Base-by-base conservation (phyloP, 1,140 invertebrate species). In the Drosophila orosa region DNA sequence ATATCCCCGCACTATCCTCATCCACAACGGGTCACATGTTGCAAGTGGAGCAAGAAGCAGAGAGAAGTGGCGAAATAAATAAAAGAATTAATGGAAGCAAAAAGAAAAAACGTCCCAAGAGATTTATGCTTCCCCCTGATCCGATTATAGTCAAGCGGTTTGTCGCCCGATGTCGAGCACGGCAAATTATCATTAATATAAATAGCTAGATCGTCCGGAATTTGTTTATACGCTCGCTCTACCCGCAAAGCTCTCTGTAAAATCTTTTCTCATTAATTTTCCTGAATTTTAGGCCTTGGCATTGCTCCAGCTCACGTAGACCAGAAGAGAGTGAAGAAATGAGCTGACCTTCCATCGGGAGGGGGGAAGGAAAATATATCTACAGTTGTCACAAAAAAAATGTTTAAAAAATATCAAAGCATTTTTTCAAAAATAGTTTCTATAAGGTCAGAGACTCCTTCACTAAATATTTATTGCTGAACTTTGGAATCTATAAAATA, bases 151-250 rank as follows among this genome's bases (percentile, higher is more conserved):
- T 76, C 68, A 74, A 35, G 63, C 58, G 79, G 74, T 84, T 79
- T 86, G 74, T 82, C 84, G 72, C 83, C 76, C 42, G 75, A 86
- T 82, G 83, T 77, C 74, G 74, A 86, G 79, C 77, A 69, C 65
- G 79, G 78, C 74, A 86, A 86, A 86, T 87, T 86, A 86, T 86
- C 83, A 86, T 86, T 86, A 86, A 86, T 86, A 86, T 73, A 89
- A 83, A 83, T 89, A 89, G 84, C 75, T 77, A 79, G 78, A 89
- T 86, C 71, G 83, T 67, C 57, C 66, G 74, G 71, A 76, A 79
- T 79, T 57, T 72, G 35, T 63, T 69, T 82, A 72, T 86, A 78
- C 65, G 27, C 59, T 65, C 55, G n/a, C n/a, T 29, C 39, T 31
- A 31, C 50, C 39, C 68, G 50, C 29, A 54, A 35, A 45, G 31